phyloP scores from a whole-genome alignment of 2,113 vertebrate genomes.

The Planiliza haematocheilus region DNA sequence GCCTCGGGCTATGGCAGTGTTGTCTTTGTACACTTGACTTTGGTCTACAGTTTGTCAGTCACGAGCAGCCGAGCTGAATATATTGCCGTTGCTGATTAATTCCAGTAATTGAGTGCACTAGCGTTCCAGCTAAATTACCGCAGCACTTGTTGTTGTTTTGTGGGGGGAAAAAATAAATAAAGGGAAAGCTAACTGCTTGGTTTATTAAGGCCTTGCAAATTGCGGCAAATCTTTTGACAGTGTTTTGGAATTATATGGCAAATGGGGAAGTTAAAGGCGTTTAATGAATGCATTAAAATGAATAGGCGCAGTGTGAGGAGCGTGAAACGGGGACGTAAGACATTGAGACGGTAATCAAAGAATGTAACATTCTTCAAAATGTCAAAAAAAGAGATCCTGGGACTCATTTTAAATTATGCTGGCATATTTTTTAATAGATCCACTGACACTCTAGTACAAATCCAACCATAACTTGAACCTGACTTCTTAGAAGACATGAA shows the following conservation, averaged over 20 bases:
- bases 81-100: constrained; percentile 79
- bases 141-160: constrained; percentile 59
- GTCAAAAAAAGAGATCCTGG: background rate
- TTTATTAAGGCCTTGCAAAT: constrained; percentile 66
- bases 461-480: background rate
- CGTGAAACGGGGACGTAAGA: constrained; percentile 24
- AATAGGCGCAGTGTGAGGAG: constrained; percentile 2
- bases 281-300: constrained; percentile 50
- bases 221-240: constrained; percentile 55
- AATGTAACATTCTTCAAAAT: background rate
- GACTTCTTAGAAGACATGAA: background rate
- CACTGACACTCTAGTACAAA: background rate
- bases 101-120: constrained; percentile 80
- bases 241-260: constrained; percentile 64
- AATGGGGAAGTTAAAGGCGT: constrained; percentile 58
- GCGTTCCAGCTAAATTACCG: constrained; percentile 73
- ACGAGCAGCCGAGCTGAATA: constrained; percentile 65
- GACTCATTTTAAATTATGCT: background rate
- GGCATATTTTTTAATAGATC: background rate
- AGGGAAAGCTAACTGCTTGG: constrained; percentile 55
- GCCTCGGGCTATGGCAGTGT: constrained; percentile 24
- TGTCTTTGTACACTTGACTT: constrained; percentile 77
- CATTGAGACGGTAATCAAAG: constrained; percentile 7
- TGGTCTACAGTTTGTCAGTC: constrained; percentile 76
- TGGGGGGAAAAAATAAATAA: constrained; percentile 56